Evolutionary conservation across 2,797 vertebrate species (phyloP).

Genomic region (Xiphophorus birchmanni): DNA sequence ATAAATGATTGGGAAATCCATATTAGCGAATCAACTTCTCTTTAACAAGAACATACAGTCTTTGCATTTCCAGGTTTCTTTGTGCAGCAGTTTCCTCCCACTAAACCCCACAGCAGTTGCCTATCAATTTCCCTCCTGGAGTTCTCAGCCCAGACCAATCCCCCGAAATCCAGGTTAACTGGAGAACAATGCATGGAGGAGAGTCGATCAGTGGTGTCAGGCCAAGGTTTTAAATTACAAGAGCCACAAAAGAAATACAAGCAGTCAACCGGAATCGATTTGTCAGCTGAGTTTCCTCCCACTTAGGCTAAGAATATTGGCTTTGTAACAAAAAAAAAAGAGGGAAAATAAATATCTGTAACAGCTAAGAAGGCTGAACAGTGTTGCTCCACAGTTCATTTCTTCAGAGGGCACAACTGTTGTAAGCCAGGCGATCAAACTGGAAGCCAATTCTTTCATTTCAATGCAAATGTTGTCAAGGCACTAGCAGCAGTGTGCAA

Average conservation of each 20-base stretch:
- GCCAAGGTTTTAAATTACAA: background rate
- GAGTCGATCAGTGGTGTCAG: conserved; percentile 24
- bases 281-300: conserved; percentile 14
- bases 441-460: conserved; percentile 3
- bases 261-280: conserved; percentile 14
- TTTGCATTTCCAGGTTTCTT: conserved; percentile 7
- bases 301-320: background rate
- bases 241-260: conserved; percentile 20
- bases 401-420: background rate
- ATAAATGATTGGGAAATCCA: background rate
- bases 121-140: conserved; percentile 7
- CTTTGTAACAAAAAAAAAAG: background rate
- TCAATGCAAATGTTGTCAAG: conserved; percentile 21
- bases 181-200: conserved; percentile 19
- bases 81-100: background rate
- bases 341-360: background rate
- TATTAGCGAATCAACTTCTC: background rate
- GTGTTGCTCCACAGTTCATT: background rate
- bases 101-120: conserved; percentile 16
- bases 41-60: background rate
- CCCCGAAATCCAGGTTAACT: conserved; percentile 28
- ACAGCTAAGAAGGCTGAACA: conserved; percentile 4
- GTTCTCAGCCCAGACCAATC: conserved; percentile 18
- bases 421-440: background rate
- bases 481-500: conserved; percentile 16